Base-by-base conservation (phyloP, 2,888 invertebrate species). In the Lasius platythorax region DNA sequence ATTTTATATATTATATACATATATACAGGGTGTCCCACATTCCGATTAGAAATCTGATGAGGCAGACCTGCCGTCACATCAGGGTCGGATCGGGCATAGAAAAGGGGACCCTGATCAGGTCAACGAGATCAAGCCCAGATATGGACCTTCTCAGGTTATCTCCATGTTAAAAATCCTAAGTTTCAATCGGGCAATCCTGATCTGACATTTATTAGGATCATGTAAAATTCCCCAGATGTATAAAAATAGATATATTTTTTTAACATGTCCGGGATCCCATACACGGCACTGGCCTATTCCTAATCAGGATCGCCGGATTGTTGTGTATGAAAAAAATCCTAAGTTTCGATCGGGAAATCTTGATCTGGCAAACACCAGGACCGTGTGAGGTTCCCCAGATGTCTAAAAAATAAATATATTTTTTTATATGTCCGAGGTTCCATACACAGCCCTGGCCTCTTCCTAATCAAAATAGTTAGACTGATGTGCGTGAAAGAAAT, bases 1-100 rank as follows among this genome's bases (percentile, higher is more conserved):
- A n/a, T n/a, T n/a, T n/a, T n/a, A n/a, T n/a, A n/a, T n/a, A n/a
- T n/a, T n/a, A n/a, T n/a, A n/a, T n/a, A n/a, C n/a, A n/a, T n/a
- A n/a, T n/a, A n/a, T n/a, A n/a, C n/a, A n/a, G n/a, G n/a, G n/a
- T n/a, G n/a, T n/a, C n/a, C n/a, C n/a, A n/a, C n/a, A n/a, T n/a
- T n/a, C 53, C 53, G 53, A n/a, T n/a, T 53, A 53, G 53, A 53
- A 53, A 53, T 53, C 1, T 53, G 5, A 6, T n/a, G n/a, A 53
- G 53, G 53, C 53, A 53, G 53, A 53, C 53, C n/a, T 53, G 53
- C 53, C 53, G n/a, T 53, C 53, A 53, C 53, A 53, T n/a, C 53
- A n/a, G 53, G 53, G 53, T n/a, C 53, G 53, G 53, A n/a, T 53
- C 53, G n/a, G 53, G n/a, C 53, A n/a, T n/a, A 53, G n/a, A 53